Evolutionary conservation across 1,140 invertebrate species (phyloP).

Genomic region (Trichonephila clavata): DNA sequence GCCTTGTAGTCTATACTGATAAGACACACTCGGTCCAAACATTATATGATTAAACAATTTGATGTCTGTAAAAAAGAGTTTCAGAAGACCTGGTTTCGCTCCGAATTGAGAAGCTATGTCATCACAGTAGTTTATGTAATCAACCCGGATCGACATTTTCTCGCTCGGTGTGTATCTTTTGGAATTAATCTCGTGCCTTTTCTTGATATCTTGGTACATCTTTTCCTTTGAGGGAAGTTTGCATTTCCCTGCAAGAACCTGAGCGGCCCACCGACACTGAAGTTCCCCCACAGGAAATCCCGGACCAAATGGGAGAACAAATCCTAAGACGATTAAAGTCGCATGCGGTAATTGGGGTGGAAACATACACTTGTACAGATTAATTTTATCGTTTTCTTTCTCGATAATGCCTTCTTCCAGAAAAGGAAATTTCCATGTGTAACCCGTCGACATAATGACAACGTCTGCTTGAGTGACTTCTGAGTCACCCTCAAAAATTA

Average conservation of each 20-base stretch:
- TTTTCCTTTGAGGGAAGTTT: slow-evolving; percentile 66
- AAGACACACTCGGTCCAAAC: slow-evolving; percentile 80
- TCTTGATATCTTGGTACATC: slow-evolving; percentile 76
- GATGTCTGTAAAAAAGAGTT: slow-evolving; percentile 80
- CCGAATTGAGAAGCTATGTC: slow-evolving; percentile 80
- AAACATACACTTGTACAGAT: too few species aligned
- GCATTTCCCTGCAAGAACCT: slow-evolving; percentile 75
- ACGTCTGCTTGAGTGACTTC: too few species aligned
- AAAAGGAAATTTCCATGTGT: too few species aligned
- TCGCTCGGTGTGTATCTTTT: slow-evolving; percentile 72
- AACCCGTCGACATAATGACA: too few species aligned
- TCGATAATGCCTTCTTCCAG: too few species aligned
- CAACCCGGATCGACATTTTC: slow-evolving; percentile 82
- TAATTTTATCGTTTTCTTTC: too few species aligned
- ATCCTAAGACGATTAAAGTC: slow-evolving; percentile 83
- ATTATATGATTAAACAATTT: slow-evolving; percentile 79
- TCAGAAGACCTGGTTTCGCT: slow-evolving; percentile 80
- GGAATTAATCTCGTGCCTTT: slow-evolving; percentile 59
- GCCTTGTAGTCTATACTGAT: too few species aligned
- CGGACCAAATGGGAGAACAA: slow-evolving; percentile 82
- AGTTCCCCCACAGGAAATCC: slow-evolving; percentile 83
- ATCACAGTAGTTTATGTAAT: slow-evolving; percentile 80
- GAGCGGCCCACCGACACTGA: slow-evolving; percentile 81
- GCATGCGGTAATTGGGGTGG: slow-evolving; percentile 53
- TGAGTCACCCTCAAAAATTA: too few species aligned